phyloP scores from a whole-genome alignment of 2,888 invertebrate species.

The Harpalus rubripes region DNA sequence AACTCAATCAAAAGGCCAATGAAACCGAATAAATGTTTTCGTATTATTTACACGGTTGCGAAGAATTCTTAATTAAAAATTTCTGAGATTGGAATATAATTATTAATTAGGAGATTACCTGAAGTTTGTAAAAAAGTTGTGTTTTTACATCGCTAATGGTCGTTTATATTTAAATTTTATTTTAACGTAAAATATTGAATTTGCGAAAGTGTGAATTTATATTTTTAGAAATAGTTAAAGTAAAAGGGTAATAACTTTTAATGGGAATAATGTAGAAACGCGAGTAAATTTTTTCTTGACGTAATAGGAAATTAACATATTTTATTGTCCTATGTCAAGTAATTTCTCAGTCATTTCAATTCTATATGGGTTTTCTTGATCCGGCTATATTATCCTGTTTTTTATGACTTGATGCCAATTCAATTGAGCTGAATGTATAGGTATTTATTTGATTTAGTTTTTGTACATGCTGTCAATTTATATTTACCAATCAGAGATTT shows the following conservation, averaged over 20 bases:
- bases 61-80: constrained; percentile 9
- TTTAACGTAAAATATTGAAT: background rate
- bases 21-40: background rate
- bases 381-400: constrained; percentile 4
- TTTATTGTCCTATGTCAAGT: constrained; percentile 15
- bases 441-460: constrained; percentile 43
- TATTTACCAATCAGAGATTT: constrained; percentile 47
- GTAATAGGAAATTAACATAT: constrained; percentile 21
- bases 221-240: background rate
- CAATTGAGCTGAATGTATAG: constrained; percentile 41
- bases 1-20: background rate
- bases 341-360: constrained; percentile 6
- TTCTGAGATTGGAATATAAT: constrained; percentile 13
- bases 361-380: background rate
- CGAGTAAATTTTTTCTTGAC: constrained; percentile 1
- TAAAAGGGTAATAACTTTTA: constrained; percentile 34
- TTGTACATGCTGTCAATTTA: constrained; percentile 48
- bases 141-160: background rate
- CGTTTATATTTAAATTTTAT: background rate
- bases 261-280: constrained; percentile 20
- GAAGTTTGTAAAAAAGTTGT: background rate
- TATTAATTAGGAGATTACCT: constrained; percentile 11
- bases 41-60: background rate
- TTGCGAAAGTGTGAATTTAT: background rate
- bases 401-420: constrained; percentile 21